phyloP scores from a whole-genome alignment of 2,888 invertebrate genomes.

The Lypha dubia region DNA sequence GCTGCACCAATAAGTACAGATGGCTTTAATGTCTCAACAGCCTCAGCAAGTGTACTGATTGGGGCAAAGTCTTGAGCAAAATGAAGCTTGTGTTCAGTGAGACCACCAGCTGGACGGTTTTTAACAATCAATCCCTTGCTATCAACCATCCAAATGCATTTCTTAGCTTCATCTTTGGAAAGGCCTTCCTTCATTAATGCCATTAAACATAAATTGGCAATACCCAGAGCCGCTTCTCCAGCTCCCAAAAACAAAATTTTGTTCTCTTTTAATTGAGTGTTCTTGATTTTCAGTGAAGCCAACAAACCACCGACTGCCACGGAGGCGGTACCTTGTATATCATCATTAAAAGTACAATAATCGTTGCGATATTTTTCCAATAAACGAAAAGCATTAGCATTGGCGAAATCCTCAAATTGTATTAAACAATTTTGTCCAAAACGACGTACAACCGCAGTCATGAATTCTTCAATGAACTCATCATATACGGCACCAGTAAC shows the following conservation, averaged over 20 bases:
- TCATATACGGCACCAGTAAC: slow-evolving; percentile 94
- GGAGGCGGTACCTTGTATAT: slow-evolving; percentile 98
- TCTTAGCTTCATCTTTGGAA: slow-evolving; percentile 89
- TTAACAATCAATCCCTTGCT: slow-evolving; percentile 96
- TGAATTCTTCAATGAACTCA: slow-evolving; percentile 98
- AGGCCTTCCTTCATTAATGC: slow-evolving; percentile 95
- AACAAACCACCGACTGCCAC: slow-evolving; percentile 97
- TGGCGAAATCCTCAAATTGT: slow-evolving; percentile 99
- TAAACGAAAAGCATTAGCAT: slow-evolving; percentile 97
- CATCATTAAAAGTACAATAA: slow-evolving; percentile 99
- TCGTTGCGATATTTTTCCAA: slow-evolving; percentile 93
- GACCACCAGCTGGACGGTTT: slow-evolving; percentile 91
- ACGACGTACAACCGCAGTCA: slow-evolving; percentile 93
- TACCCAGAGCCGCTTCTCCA: slow-evolving; percentile 98
- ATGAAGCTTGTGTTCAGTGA: slow-evolving; percentile 90
- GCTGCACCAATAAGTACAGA: slow-evolving; percentile 97
- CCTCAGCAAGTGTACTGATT: slow-evolving; percentile 90
- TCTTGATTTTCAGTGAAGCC: slow-evolving; percentile 93
- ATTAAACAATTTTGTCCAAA: slow-evolving; percentile 94
- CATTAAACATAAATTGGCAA: slow-evolving; percentile 95
- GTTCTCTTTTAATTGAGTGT: slow-evolving; percentile 92
- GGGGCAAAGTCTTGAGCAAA: slow-evolving; percentile 92
- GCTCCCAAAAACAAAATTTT: slow-evolving; percentile 97
- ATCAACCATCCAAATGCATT: slow-evolving; percentile 97
- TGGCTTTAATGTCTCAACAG: slow-evolving; percentile 92